A percentile compares a stretch with the other conserved stretches of the same genome.
Evolutionary conservation across 53 echinoderm and acorn worm genomes (phyloP).

Genomic region (Paracentrotus lividus): DNA sequence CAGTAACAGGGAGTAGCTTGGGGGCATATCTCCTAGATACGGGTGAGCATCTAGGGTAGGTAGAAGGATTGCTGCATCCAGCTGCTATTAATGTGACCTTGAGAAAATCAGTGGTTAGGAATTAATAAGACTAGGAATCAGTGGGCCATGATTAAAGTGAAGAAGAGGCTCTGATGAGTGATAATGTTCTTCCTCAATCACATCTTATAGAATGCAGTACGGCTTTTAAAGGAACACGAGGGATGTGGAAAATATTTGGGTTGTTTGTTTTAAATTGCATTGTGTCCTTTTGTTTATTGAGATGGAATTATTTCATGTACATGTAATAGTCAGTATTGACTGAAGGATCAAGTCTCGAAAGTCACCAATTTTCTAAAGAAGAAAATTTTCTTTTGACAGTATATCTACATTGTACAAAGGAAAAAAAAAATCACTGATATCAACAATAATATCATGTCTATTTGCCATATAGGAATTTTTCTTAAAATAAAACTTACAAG

Average conservation of each 20-base stretch:
- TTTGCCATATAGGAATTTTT: too few relatives aligned
- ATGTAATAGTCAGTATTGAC: too few relatives aligned
- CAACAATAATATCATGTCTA: too few relatives aligned
- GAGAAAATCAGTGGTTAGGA: conserved; percentile 6
- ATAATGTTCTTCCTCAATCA: conserved; percentile 2
- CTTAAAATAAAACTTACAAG: too few relatives aligned
- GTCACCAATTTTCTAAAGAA: too few relatives aligned
- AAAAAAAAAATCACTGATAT: too few relatives aligned
- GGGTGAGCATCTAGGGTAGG: neutral
- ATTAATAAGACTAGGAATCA: conserved; percentile 36
- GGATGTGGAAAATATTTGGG: neutral
- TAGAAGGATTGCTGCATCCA: neutral
- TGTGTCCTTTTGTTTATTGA: too few relatives aligned
- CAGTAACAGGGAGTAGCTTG: neutral
- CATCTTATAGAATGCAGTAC: neutral
- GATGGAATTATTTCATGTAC: too few relatives aligned
- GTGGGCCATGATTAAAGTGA: neutral
- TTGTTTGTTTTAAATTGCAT: too few relatives aligned
- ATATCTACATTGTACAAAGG: too few relatives aligned
- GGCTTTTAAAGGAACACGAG: neutral
- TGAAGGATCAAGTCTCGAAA: too few relatives aligned
- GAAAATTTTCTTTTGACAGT: too few relatives aligned
- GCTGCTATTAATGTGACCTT: neutral
- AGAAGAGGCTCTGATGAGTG: neutral
- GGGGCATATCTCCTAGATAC: neutral